These are phyloP conservation scores for Pollicipes pollicipes DNA, from an alignment of 1,140 invertebrate genomes.

Conservation along the genomic window DNA sequence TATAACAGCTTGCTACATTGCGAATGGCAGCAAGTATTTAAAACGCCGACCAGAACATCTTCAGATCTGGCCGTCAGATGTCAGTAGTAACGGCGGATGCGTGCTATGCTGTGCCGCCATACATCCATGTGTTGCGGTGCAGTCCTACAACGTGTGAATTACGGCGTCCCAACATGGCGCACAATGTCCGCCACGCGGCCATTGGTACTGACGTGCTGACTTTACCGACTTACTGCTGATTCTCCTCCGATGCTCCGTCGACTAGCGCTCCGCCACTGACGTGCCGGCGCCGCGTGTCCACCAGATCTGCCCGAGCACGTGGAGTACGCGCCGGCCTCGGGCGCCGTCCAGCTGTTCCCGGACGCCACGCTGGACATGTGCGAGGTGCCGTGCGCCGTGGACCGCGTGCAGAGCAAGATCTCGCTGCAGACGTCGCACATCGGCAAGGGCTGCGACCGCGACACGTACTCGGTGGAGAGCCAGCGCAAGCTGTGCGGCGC, in stretches of 20 bases:
- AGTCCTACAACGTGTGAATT: too few species aligned
- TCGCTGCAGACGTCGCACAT: slow-evolving; percentile 62
- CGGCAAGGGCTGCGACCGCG: slow-evolving; percentile 72
- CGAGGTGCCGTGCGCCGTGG: slow-evolving; percentile 48
- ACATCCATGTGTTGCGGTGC: neutral
- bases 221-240: too few species aligned
- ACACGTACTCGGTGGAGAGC: slow-evolving; percentile 71
- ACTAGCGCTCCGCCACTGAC: neutral
- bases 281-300: slow-evolving; percentile 10
- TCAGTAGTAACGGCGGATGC: too few species aligned
- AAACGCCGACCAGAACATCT: too few species aligned
- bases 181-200: too few species aligned
- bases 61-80: too few species aligned
- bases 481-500: slow-evolving; percentile 77
- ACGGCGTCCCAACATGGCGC: too few species aligned
- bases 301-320: slow-evolving; percentile 66
- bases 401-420: slow-evolving; percentile 42
- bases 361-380: slow-evolving; percentile 72
- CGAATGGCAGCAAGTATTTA: too few species aligned
- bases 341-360: slow-evolving; percentile 59
- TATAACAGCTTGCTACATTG: too few species aligned
- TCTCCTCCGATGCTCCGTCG: neutral
- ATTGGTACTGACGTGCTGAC: too few species aligned
- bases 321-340: slow-evolving; percentile 71
- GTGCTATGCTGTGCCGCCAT: neutral